Base-by-base conservation (phyloP, 2,888 invertebrate genomes). In the Calameuta filiformis region DNA sequence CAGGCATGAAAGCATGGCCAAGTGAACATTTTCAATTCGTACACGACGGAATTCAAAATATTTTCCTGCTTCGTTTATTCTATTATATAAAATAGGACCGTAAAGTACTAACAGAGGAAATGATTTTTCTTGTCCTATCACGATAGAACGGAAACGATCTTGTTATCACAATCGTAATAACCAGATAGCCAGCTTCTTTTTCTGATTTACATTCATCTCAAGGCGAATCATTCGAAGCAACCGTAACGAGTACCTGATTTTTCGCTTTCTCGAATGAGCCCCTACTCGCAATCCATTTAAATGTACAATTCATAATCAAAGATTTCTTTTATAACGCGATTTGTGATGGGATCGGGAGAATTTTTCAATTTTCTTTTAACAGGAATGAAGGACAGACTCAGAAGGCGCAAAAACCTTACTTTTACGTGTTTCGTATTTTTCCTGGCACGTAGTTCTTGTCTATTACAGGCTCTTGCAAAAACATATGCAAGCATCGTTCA, bases 361-460 rank as follows among this genome's bases (percentile, higher is more conserved):
- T 56, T 56, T 56, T 56, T 56, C 15, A 56, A 56, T 56, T 56
- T 56, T 56, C 23, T 23, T 56, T 56, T 56, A 56, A 56, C 40
- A 23, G 40, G 40, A 56, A 23, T 56, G 40, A 56, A 56, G 40
- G 15, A 23, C 15, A 56, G 40, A 56, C 40, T 56, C 40, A 15
- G 15, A 23, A 56, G 40, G 40, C 40, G 23, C 40, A 15, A 56
- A 6, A 56, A 15, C 40, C 40, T 56, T 56, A 56, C 23, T 56
- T 78, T 87, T 97, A 97, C 94, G 97, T 97, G 94, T 97, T 98
- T 91, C 98, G 94, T 92, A 99, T 99, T 94, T 99, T 99, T 88
- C 99, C 99, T 87, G 99, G 99, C 85, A 99, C 98, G 93, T 99
- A 99, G 93, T 98, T 99, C 94, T 98, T 98, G 93, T 99, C 99